Evolutionary conservation across 2,797 vertebrate genomes (phyloP).

Genomic region (Paguma larvata): DNA sequence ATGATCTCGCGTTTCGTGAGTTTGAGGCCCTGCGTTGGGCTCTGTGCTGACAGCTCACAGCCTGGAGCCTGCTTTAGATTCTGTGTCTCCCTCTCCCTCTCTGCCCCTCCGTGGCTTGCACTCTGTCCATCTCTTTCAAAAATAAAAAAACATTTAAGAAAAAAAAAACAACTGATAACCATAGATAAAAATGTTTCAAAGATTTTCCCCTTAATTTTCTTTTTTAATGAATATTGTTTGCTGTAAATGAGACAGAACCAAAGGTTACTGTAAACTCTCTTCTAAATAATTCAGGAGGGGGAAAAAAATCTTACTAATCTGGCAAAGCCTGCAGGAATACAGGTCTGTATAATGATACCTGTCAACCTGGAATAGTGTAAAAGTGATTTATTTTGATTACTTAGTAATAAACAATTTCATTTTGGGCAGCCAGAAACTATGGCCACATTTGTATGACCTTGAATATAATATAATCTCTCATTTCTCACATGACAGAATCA

Average conservation of each 20-base stretch:
- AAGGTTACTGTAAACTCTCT: constrained; percentile 3
- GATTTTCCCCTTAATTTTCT: constrained; percentile 37
- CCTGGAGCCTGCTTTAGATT: too few species aligned
- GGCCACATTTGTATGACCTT: not conserved
- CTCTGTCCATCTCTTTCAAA: too few species aligned
- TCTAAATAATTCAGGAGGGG: not conserved
- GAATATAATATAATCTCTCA: constrained; percentile 14
- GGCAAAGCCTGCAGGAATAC: not conserved
- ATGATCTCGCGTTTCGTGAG: too few species aligned
- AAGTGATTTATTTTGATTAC: not conserved
- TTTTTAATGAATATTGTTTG: not conserved
- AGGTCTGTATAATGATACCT: not conserved
- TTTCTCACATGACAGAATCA: constrained; percentile 10
- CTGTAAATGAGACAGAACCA: not conserved
- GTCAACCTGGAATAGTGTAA: not conserved
- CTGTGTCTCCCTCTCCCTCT: too few species aligned
- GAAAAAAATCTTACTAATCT: not conserved
- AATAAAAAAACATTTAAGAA: not conserved
- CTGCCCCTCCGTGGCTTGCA: too few species aligned
- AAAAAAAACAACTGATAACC: not conserved
- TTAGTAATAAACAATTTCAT: constrained; percentile 23
- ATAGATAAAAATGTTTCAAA: constrained; percentile 32
- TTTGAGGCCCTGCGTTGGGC: too few species aligned
- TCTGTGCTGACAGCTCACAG: too few species aligned
- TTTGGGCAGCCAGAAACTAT: not conserved